phyloP scores from a whole-genome alignment of 2,888 invertebrate genomes.

The Automeris io region DNA sequence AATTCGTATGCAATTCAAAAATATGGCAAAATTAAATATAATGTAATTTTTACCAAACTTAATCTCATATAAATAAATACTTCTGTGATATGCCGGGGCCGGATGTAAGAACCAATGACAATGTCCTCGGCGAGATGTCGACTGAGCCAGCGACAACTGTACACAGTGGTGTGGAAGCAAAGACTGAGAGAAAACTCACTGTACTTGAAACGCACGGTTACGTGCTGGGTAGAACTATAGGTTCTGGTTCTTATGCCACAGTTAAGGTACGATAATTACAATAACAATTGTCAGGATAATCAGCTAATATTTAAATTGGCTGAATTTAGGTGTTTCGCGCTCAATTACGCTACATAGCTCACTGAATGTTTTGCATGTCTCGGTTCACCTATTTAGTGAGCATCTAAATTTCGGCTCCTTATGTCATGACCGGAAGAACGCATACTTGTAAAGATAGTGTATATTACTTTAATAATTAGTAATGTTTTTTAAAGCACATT shows the following conservation, averaged over 20 bases:
- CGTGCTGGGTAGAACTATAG: conserved; percentile 84
- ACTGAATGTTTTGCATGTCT: too few relatives aligned
- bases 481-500: too few relatives aligned
- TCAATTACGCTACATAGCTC: too few relatives aligned
- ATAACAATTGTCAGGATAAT: not conserved
- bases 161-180: conserved; percentile 61
- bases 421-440: too few relatives aligned
- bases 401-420: too few relatives aligned
- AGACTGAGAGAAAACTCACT: conserved; percentile 72
- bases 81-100: conserved; percentile 74
- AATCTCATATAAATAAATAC: conserved; percentile 45
- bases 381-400: too few relatives aligned
- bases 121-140: conserved; percentile 71
- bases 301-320: not conserved
- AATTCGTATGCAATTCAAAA: conserved; percentile 47
- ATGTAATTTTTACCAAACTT: conserved; percentile 50
- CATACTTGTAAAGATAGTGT: too few relatives aligned
- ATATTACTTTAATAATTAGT: too few relatives aligned
- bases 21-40: conserved; percentile 60
- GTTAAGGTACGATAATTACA: conserved; percentile 81
- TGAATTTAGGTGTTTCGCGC: not conserved
- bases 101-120: conserved; percentile 67
- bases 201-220: conserved; percentile 88
- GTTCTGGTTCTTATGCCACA: conserved; percentile 89
- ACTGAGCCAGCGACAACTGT: conserved; percentile 63